Evolutionary conservation across 2,113 vertebrate species (phyloP).

Genomic region (Saimiri boliviensis): DNA sequence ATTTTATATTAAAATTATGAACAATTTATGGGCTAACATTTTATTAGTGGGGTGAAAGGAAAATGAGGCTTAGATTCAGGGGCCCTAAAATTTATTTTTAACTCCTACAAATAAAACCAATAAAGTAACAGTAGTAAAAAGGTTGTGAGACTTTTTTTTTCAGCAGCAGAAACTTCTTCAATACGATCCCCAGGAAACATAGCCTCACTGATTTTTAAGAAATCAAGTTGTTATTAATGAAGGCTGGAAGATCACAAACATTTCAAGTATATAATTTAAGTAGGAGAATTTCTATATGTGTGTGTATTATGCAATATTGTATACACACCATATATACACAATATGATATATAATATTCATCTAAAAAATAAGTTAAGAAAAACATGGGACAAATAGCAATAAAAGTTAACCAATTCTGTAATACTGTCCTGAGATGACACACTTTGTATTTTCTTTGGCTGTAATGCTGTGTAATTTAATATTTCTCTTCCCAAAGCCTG

Average conservation of each 20-base stretch:
- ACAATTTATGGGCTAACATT: neutral
- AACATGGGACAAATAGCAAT: neutral
- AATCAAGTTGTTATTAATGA: neutral
- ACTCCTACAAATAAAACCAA: neutral
- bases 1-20: neutral
- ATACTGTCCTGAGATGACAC: neutral
- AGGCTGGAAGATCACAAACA: neutral
- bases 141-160: neutral
- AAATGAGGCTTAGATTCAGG: neutral
- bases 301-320: neutral
- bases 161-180: neutral
- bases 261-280: neutral
- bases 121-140: neutral
- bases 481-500: neutral
- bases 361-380: neutral
- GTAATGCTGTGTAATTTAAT: neutral
- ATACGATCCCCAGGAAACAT: neutral
- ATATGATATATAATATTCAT: neutral
- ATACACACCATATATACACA: neutral
- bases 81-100: neutral
- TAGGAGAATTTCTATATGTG: neutral
- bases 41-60: neutral
- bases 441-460: neutral
- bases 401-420: neutral
- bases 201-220: neutral